Evolutionary conservation across 2,797 vertebrate genomes (phyloP).

Genomic region (Melanotaenia parkinsoni): DNA sequence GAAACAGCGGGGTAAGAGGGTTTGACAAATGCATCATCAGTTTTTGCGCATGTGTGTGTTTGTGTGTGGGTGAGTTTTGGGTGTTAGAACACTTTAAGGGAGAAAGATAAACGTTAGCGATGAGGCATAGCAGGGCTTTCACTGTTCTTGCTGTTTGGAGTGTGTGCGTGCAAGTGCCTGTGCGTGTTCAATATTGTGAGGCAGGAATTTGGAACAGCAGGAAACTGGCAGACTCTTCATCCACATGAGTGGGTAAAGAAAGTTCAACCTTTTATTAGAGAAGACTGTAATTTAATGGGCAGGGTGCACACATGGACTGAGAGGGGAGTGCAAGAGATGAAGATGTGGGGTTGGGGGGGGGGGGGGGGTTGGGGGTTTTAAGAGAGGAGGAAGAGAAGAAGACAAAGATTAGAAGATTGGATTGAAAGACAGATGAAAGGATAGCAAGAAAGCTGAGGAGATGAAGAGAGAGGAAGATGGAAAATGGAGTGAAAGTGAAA

Average conservation of each 20-base stretch:
- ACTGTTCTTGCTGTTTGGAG: constrained; percentile 27
- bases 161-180: background rate
- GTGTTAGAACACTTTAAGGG: constrained; percentile 50
- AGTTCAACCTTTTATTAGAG: constrained; percentile 90
- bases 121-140: constrained; percentile 43
- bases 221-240: constrained; percentile 85
- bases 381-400: constrained; percentile 12
- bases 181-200: constrained; percentile 67
- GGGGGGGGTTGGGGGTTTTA: constrained; percentile 4
- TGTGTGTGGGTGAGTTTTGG: constrained; percentile 11
- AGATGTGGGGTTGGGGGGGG: constrained; percentile 51
- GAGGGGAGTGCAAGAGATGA: constrained; percentile 51
- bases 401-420: constrained; percentile 63
- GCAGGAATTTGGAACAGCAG: constrained; percentile 83
- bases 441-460: constrained; percentile 49
- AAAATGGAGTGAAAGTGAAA: constrained; percentile 31
- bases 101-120: constrained; percentile 59
- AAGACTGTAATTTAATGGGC: constrained; percentile 91
- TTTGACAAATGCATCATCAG: constrained; percentile 66
- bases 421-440: constrained; percentile 64
- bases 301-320: constrained; percentile 78
- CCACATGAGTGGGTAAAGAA: constrained; percentile 88
- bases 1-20: constrained; percentile 69
- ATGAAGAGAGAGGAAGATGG: constrained; percentile 50
- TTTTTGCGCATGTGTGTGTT: constrained; percentile 34